Conservation (phyloP, 64 coral and sea anemone genomes). For the Pachyseris speciosa region DNA sequence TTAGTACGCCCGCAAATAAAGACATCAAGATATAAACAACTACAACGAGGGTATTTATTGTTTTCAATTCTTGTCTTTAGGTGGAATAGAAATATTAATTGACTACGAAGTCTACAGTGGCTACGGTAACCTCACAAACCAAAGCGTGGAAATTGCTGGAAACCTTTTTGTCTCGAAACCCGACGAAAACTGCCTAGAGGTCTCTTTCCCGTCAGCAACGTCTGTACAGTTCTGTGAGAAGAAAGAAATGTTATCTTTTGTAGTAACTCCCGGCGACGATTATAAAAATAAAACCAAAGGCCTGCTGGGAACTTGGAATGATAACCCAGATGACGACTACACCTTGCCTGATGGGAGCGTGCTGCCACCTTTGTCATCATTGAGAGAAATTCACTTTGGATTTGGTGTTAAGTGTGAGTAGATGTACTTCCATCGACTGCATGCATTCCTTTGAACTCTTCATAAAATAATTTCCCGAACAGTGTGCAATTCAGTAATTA, state of each 20-base stretch:
- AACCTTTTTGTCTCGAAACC: neutral
- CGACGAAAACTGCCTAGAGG: neutral
- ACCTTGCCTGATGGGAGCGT: slow-evolving; percentile 16
- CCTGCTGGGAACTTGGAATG: slow-evolving; percentile 61
- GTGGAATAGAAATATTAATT: neutral
- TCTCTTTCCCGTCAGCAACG: slow-evolving; percentile 47
- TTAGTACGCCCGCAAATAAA: no score
- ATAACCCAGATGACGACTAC: slow-evolving; percentile 44
- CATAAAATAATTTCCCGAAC: no score
- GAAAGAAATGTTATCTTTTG: slow-evolving; percentile 30
- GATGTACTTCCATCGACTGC: no score
- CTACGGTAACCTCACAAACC: neutral
- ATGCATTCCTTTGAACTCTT: no score
- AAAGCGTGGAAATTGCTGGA: neutral
- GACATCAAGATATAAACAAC: neutral
- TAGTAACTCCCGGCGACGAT: slow-evolving; percentile 1
- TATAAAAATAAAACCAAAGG: slow-evolving; percentile 55
- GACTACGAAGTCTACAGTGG: neutral
- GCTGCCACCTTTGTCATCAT: neutral
- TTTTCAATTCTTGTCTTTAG: neutral
- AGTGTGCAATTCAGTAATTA: no score
- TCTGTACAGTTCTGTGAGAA: slow-evolving; percentile 23
- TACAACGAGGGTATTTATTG: neutral
- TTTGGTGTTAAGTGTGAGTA: slow-evolving; percentile 47
- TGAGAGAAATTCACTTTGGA: slow-evolving; percentile 5